phyloP scores from a whole-genome alignment of 2,113 vertebrate genomes.

The Astur gentilis region DNA sequence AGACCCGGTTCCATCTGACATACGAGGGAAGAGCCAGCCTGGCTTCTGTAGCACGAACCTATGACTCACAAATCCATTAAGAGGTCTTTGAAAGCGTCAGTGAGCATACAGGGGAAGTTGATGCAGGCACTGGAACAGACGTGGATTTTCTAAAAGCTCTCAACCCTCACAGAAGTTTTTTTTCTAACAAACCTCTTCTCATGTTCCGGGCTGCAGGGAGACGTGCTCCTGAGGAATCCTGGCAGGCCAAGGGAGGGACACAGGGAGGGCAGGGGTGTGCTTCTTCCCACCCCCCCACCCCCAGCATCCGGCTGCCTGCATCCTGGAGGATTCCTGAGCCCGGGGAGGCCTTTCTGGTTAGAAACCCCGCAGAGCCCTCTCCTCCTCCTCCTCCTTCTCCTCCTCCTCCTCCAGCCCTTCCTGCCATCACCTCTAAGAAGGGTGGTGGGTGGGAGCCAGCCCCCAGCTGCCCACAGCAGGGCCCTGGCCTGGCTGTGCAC shows the following conservation, averaged over 20 bases:
- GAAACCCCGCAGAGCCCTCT: neutral
- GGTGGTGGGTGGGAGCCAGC: neutral
- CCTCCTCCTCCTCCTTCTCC: neutral
- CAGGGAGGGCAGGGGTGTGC: neutral
- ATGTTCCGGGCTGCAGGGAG: neutral
- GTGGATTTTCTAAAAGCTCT: neutral
- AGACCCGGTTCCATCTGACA: neutral
- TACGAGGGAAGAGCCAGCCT: neutral
- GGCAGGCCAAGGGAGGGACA: neutral
- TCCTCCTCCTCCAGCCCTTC: neutral
- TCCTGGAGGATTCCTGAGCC: neutral
- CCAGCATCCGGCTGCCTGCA: too few relatives aligned
- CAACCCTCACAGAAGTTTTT: neutral
- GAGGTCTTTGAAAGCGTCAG: neutral
- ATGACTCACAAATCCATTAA: neutral
- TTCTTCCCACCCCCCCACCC: too few relatives aligned
- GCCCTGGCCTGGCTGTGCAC: neutral
- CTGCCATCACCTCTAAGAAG: neutral
- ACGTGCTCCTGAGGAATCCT: neutral
- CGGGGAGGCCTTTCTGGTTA: neutral
- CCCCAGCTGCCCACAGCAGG: neutral
- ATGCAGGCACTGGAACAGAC: accelerated
- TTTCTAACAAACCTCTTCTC: neutral
- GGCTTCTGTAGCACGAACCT: neutral
- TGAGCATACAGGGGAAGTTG: neutral